Evolutionary conservation across 1,140 invertebrate genomes (phyloP), one percentile per base, ranked within the genome.

Genomic region (Mizuhopecten yessoensis): DNA sequence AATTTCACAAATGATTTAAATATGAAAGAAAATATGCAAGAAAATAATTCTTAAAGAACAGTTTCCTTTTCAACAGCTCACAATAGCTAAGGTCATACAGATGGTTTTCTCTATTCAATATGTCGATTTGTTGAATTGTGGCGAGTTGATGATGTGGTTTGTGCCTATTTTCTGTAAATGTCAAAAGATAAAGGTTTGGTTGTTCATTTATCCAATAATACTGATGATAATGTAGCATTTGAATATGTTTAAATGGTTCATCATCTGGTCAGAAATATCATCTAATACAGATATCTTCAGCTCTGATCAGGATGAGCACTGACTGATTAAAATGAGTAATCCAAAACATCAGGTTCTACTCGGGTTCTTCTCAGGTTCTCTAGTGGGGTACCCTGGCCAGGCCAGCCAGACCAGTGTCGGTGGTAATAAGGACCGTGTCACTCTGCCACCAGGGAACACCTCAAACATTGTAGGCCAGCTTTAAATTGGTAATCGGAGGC

Each of bases 211-310:
- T 75, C 9, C 57, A 17, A 75, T 75, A 9, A 75, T 29, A 75
- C 57, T 1, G 57, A 29, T 29, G 20, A 75, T n/a, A 75, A 75
- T 29, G 23, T 75, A 75, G 29, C 57, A 75, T 75, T 75, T 75
- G 57, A 75, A 75, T 75, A 17, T 75, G 57, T n/a, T 75, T 75
- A 75, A 75, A 75, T 75, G 57, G 9, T 75, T 75, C 57, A 75
- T 75, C 57, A 29, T 0, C n/a, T 5, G 20, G 2, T 75, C 57
- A 5, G 57, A 29, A 75, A 75, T 75, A 75, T 75, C 29, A 75
- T 75, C 57, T 17, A 75, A 75, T n/a, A n/a, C n/a, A n/a, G n/a
- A n/a, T 75, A 75, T 75, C 9, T 75, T 75, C 57, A n/a, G n/a
- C 57, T 75, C 57, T 75, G 23, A 75, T 75, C 23, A n/a, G 5